These are phyloP conservation scores for Galerucella nymphaeae DNA, from an alignment of 2,888 invertebrate genomes.

Conservation along the genomic window DNA sequence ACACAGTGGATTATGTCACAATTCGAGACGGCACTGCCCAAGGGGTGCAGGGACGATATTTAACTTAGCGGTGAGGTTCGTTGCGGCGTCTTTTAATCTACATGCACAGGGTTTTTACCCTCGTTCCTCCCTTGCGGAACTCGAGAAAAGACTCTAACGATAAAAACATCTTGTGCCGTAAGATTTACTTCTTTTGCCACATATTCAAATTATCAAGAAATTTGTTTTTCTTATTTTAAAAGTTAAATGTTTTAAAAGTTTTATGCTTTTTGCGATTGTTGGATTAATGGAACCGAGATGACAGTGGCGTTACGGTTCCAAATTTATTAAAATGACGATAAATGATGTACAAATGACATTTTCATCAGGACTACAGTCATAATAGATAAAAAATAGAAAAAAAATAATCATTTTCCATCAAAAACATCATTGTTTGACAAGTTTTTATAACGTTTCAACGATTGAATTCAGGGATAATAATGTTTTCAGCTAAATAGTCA, in stretches of 20 bases:
- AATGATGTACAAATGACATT: not conserved
- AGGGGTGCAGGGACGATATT: conserved; percentile 61
- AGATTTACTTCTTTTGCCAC: conserved; percentile 67
- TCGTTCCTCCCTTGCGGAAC: conserved; percentile 59
- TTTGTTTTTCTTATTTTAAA: conserved; percentile 66
- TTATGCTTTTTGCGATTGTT: conserved; percentile 47
- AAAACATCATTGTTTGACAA: not conserved
- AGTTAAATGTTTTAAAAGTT: conserved; percentile 59
- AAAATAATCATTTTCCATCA: not conserved
- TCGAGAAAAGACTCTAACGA: conserved; percentile 62
- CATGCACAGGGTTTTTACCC: conserved; percentile 66
- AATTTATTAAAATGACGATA: not conserved
- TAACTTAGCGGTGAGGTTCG: conserved; percentile 60
- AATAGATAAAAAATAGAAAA: no score
- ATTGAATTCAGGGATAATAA: conserved; percentile 14
- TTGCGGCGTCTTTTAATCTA: conserved; percentile 66
- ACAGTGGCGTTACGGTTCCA: conserved; percentile 23
- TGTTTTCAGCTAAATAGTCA: conserved; percentile 56
- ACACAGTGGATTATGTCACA: conserved; percentile 39
- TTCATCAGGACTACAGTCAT: no score
- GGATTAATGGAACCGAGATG: conserved; percentile 46
- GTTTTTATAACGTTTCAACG: not conserved
- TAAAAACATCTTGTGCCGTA: conserved; percentile 67
- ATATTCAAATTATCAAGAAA: conserved; percentile 68
- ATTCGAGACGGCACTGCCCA: conserved; percentile 20